Evolutionary conservation across 2,797 vertebrate genomes (phyloP).

Genomic region (Fistularia commersonii): DNA sequence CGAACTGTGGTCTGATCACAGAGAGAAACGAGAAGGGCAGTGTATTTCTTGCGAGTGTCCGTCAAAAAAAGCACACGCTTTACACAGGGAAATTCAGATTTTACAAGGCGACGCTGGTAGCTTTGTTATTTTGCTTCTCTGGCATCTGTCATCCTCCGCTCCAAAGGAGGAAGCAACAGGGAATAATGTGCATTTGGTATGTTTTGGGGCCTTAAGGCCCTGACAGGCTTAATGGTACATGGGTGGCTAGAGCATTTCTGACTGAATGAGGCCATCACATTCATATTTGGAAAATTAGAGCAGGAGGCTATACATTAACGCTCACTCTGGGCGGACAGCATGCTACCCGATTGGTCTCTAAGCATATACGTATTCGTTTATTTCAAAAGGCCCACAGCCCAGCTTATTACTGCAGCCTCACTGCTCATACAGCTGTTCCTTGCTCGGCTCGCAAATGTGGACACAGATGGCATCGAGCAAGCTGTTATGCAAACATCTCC

Average conservation of each 20-base stretch:
- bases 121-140: constrained; percentile 44
- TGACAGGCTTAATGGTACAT: constrained; percentile 54
- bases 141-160: constrained; percentile 58
- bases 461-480: constrained; percentile 65
- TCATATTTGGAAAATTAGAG: constrained; percentile 42
- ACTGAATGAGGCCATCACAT: constrained; percentile 66
- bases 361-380: constrained; percentile 16
- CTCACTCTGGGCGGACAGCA: constrained; percentile 15
- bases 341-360: constrained; percentile 12
- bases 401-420: constrained; percentile 25
- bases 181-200: constrained; percentile 55
- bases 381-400: constrained; percentile 9
- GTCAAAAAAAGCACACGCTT: constrained; percentile 4
- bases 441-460: constrained; percentile 41
- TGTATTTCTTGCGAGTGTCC: constrained; percentile 8
- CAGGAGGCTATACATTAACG: constrained; percentile 34
- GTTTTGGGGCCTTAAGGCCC: constrained; percentile 49
- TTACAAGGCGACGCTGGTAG: constrained; percentile 26
- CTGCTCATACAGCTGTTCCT: constrained; percentile 29
- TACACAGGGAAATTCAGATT: constrained; percentile 7
- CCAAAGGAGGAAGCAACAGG: constrained; percentile 40
- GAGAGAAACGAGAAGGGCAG: not conserved
- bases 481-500: constrained; percentile 56
- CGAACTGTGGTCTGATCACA: constrained; percentile 23
- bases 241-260: constrained; percentile 55